Base-by-base conservation (phyloP, 2,797 vertebrate species). In the Cottoperca gobio region DNA sequence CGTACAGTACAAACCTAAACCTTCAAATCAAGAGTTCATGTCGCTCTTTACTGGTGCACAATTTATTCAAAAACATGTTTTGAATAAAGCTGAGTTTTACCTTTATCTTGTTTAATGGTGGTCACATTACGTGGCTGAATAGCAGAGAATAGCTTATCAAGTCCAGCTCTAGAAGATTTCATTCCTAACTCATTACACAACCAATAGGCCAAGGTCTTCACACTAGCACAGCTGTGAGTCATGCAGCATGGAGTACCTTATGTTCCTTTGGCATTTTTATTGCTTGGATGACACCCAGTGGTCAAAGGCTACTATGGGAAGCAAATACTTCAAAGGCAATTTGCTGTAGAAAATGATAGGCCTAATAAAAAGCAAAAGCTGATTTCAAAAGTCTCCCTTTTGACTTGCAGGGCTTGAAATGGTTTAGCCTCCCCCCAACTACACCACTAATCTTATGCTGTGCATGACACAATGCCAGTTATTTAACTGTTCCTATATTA, bases 261-360 rank as follows among this genome's bases (percentile, higher is more conserved):
- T 70, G 84, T 69, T 89, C 75, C 81, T 62, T 62, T 73, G 63
- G 79, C 79, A 88, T 91, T 88, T 91, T 74, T 89, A 92, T 88
- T 89, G 91, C 90, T 91, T 89, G 86, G 91, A 91, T 92, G 92
- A 93, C 92, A 93, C 93, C 93, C 91, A 94, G 92, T 93, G 93
- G 93, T 90, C 88, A 91, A 75, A 93, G 79, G 83, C 71, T 71
- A 83, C 72, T 57, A 79, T 52, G 37, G 53, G 84, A 84, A 48
- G 37, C 42, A 12, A 40, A 48, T 1, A 53, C 70, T 61, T 63
- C 37, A 70, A 66, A 82, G 43, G 19, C 28, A 52, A 37, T 57
- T 66, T 55, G 50, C 33, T 59, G 55, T 0, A 19, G 58, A 59
- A 54, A 53, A 74, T 83, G 63, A 66, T 12, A 33, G 8, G 31